A percentile compares a stretch with the other conserved stretches of the same genome.
Conservation (phyloP, 1,140 invertebrate genomes). For the Uloborus diversus region DNA sequence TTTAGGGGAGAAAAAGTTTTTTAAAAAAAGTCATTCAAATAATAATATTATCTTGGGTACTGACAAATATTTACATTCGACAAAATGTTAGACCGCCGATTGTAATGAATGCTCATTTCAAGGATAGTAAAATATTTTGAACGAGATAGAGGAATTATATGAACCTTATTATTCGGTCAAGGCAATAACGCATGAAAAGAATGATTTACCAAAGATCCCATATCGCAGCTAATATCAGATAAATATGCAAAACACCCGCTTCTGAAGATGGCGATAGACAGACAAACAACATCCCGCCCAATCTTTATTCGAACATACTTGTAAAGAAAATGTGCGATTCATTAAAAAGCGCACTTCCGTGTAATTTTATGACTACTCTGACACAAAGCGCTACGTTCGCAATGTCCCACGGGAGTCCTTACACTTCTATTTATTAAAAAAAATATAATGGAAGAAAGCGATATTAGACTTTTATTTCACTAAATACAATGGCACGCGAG, state of each 20-base stretch:
- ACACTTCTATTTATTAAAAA: constrained; percentile 43
- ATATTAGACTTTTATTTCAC: constrained; percentile 28
- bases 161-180: no score
- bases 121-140: no score
- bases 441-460: neutral
- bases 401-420: constrained; percentile 39
- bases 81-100: no score
- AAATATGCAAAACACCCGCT: neutral
- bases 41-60: no score
- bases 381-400: constrained; percentile 8
- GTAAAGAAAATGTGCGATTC: constrained; percentile 3
- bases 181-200: no score
- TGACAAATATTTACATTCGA: no score
- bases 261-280: neutral
- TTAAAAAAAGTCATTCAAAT: no score
- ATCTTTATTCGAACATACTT: neutral
- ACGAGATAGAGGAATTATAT: no score
- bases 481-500: constrained; percentile 10
- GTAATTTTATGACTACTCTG: constrained; percentile 28
- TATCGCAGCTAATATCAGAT: no score
- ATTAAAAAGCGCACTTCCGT: constrained; percentile 26
- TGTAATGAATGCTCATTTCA: no score
- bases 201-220: no score
- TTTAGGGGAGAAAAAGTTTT: no score
- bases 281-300: neutral